These are phyloP conservation scores for Aradophagus sp. DNA, from an alignment of 1,140 invertebrate species.

Conservation along the genomic window DNA sequence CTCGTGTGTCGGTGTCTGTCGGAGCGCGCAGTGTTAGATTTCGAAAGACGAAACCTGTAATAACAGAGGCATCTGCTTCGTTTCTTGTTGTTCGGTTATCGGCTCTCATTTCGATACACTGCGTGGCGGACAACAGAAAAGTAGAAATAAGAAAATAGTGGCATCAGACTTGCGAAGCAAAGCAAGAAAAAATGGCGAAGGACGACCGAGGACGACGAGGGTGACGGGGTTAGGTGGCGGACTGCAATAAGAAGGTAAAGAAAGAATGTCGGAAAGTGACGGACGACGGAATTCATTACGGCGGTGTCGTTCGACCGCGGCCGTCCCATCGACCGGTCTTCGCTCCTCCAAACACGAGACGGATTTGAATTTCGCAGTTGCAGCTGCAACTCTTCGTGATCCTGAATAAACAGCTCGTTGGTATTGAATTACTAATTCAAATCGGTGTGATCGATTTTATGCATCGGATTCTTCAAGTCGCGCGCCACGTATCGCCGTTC, in stretches of 20 bases:
- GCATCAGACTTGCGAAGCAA: conserved; percentile 16
- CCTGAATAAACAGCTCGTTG: conserved; percentile 57
- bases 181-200: conserved; percentile 10
- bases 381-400: conserved; percentile 59
- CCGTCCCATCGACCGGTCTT: conserved; percentile 48
- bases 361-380: conserved; percentile 64
- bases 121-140: conserved; percentile 27
- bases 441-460: conserved; percentile 59
- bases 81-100: conserved; percentile 59
- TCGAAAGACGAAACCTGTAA: conserved; percentile 68
- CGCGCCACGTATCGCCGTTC: conserved; percentile 20
- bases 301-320: conserved; percentile 51
- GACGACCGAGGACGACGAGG: not conserved
- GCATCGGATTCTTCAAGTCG: conserved; percentile 28
- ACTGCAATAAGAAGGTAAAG: conserved; percentile 20
- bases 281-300: conserved; percentile 38
- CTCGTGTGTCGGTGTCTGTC: conserved; percentile 7
- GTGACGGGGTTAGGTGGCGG: not conserved
- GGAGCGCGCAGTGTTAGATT: conserved; percentile 57
- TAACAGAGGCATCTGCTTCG: conserved; percentile 66
- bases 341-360: conserved; percentile 19
- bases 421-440: conserved; percentile 66
- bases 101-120: conserved; percentile 49
- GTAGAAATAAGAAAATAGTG: conserved; percentile 49
- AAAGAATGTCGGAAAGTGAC: conserved; percentile 39